These are phyloP conservation scores for Theocolax elegans DNA, from an alignment of 1,140 invertebrate species.

Conservation along the genomic window DNA sequence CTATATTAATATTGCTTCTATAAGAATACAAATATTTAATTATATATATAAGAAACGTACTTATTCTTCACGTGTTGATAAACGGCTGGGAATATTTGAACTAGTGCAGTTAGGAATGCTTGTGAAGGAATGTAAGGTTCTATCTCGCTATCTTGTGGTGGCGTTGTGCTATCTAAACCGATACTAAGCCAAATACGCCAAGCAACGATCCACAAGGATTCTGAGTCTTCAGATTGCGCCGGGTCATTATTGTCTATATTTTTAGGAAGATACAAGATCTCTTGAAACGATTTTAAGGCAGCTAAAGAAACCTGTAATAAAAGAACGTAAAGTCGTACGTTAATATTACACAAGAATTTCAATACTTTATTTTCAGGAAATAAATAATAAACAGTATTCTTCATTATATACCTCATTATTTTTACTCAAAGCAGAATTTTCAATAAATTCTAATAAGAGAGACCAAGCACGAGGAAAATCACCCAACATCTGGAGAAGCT, in stretches of 20 bases:
- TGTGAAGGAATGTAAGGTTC: constrained; percentile 88
- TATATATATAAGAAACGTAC: constrained; percentile 64
- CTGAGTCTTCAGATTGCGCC: constrained; percentile 65
- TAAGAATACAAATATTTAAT: no score
- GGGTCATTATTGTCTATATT: constrained; percentile 57
- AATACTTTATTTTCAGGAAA: constrained; percentile 18
- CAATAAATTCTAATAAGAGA: constrained; percentile 91
- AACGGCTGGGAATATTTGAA: constrained; percentile 93
- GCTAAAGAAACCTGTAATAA: constrained; percentile 83
- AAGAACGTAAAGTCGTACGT: not conserved
- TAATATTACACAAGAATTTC: not conserved
- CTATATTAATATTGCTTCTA: no score
- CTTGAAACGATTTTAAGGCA: constrained; percentile 94
- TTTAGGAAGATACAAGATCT: constrained; percentile 81
- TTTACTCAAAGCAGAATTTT: constrained; percentile 88
- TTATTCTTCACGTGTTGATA: constrained; percentile 89
- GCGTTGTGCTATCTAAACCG: constrained; percentile 80
- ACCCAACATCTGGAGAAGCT: constrained; percentile 83
- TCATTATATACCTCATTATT: constrained; percentile 87
- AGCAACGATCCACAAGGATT: constrained; percentile 80
- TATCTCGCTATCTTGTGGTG: constrained; percentile 71
- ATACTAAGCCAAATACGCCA: constrained; percentile 90
- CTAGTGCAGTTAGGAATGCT: constrained; percentile 90
- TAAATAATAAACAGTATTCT: no score
- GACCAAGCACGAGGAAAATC: constrained; percentile 95